Percentiles rank a stretch among this genome's conserved stretches.
These are phyloP conservation scores for Rhizomys pruinosus DNA, from an alignment of 2,113 vertebrate genomes.

Conservation along the genomic window DNA sequence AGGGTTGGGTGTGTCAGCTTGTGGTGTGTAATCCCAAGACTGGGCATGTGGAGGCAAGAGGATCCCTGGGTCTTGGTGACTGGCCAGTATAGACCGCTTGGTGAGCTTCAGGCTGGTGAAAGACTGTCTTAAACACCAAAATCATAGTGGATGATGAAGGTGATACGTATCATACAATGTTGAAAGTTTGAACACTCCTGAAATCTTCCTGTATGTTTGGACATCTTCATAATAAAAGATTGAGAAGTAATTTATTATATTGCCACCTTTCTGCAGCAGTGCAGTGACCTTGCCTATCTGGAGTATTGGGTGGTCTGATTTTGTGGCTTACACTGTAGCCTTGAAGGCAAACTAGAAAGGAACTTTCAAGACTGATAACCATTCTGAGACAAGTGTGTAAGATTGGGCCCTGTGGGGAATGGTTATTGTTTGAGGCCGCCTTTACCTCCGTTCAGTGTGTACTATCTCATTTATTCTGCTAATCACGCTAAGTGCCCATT, in stretches of 20 bases:
- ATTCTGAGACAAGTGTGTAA: not conserved
- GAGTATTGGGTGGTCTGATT: not conserved
- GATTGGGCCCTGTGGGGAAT: not conserved
- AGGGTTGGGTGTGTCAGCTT: too few relatives aligned
- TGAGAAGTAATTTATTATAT: not conserved
- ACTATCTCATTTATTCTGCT: not conserved
- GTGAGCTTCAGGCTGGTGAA: too few relatives aligned
- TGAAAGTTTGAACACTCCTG: too few relatives aligned
- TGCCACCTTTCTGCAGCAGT: not conserved
- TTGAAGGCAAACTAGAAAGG: not conserved
- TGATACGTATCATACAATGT: not conserved
- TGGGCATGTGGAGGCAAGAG: too few relatives aligned
- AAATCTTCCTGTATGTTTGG: not conserved
- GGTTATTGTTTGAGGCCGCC: not conserved
- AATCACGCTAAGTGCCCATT: not conserved
- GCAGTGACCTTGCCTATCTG: not conserved
- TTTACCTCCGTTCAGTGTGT: not conserved
- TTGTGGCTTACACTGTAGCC: not conserved
- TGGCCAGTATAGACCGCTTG: too few relatives aligned
- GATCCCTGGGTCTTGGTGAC: too few relatives aligned
- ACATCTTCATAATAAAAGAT: not conserved
- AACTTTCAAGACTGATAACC: not conserved
- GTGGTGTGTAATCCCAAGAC: too few relatives aligned
- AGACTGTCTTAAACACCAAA: too few relatives aligned
- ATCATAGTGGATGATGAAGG: not conserved